A percentile compares a stretch with the other conserved stretches of the same genome.
Conservation (phyloP, 2,797 vertebrate genomes). For the Mormyrus hasselquistii region DNA sequence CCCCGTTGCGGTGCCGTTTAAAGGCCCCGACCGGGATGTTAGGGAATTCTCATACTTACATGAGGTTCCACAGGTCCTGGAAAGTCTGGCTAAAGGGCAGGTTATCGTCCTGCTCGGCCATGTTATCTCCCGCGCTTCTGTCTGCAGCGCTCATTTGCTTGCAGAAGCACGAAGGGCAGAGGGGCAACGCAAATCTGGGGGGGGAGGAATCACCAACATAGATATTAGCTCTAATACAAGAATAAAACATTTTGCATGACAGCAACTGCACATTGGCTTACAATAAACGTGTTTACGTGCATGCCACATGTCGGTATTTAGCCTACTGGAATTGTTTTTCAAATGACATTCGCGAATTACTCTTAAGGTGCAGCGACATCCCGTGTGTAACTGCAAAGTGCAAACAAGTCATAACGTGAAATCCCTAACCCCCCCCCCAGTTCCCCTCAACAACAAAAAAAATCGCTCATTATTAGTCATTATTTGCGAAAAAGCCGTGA, state of each 20-base stretch:
- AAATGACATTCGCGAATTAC: background rate
- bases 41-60: conserved; percentile 35
- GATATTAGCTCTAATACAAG: background rate
- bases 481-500: background rate
- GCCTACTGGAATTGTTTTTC: background rate
- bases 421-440: background rate
- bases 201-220: background rate
- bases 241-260: background rate
- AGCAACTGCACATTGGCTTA: background rate
- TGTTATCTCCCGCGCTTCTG: background rate
- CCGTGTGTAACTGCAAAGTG: background rate
- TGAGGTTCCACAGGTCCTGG: conserved; percentile 48
- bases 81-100: conserved; percentile 55
- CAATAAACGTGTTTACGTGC: background rate
- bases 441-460: background rate
- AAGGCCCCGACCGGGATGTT: background rate
- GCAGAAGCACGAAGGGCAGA: conserved; percentile 1
- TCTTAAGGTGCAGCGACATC: background rate
- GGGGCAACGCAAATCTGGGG: conserved; percentile 4
- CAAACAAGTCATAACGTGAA: background rate
- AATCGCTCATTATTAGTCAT: background rate
- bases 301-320: background rate
- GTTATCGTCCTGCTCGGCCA: conserved; percentile 21
- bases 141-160: background rate
- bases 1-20: background rate